These are phyloP conservation scores for Aricia artaxerxes DNA, from an alignment of 2,888 invertebrate genomes.

Conservation along the genomic window DNA sequence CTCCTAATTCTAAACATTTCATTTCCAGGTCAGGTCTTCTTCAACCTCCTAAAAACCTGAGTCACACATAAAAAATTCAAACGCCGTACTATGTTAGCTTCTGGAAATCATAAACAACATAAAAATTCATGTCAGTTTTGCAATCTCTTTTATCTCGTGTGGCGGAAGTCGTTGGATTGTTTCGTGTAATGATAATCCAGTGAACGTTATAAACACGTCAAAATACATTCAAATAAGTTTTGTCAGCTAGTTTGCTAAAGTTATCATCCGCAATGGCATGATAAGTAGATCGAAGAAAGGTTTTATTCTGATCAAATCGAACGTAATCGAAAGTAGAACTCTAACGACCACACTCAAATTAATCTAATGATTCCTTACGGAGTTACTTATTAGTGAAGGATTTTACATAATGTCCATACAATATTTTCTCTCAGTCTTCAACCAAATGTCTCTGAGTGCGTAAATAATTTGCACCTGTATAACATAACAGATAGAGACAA, in stretches of 20 bases:
- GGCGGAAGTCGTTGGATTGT: constrained; percentile 55
- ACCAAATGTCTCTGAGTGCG: too few species aligned
- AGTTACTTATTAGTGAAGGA: not conserved
- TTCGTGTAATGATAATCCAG: constrained; percentile 28
- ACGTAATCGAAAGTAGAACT: not conserved
- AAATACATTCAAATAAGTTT: constrained; percentile 3
- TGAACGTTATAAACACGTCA: not conserved
- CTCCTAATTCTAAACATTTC: not conserved
- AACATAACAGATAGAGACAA: not conserved
- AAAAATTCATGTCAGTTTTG: constrained; percentile 56
- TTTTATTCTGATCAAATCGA: not conserved
- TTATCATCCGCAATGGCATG: not conserved
- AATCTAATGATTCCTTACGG: not conserved
- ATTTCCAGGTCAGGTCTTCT: constrained; percentile 6
- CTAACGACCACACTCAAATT: not conserved
- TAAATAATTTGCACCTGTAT: not conserved
- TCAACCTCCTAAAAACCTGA: constrained; percentile 33
- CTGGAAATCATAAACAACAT: constrained; percentile 63
- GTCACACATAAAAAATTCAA: constrained; percentile 55
- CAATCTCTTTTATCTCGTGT: constrained; percentile 55
- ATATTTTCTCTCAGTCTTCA: not conserved
- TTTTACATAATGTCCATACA: not conserved
- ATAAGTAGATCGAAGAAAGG: not conserved
- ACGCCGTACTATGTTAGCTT: constrained; percentile 62
- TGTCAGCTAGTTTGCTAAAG: not conserved